Evolutionary conservation across 2,888 invertebrate genomes (phyloP), one percentile per base, ranked within the genome.

Genomic region (Bimastos eiseni): DNA sequence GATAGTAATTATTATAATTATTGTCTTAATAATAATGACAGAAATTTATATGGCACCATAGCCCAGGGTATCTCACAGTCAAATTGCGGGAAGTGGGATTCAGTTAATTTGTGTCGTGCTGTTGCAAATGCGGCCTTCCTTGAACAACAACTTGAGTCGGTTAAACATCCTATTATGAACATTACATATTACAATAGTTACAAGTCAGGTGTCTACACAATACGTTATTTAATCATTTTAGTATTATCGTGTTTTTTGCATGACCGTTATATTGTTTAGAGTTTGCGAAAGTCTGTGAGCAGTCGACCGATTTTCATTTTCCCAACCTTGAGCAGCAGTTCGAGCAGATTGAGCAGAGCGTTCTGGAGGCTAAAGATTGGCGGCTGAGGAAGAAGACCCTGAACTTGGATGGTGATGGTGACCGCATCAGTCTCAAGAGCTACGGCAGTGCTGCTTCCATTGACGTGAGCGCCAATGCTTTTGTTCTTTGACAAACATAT

Each of bases 301-400:
- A 96, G 94, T 97, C 97, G 0, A 98, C 99, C 2, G 99, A 99
- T 95, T 98, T 99, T 94, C 99, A 99, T 96, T 99, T 99, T 95
- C 96, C 97, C 0, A 96, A 97, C 94, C 96, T 98, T 91, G 98
- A 98, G 93, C 96, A 97, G 92, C 99, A 99, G 95, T 96, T 99
- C 92, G 96, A 97, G 93, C 96, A 93, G 70, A 94, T 95, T 37
- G 94, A 94, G 91, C 92, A 93, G 89, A 93, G 94, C 70, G 92
- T 95, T 21, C 91, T 92, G 17, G 91, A 92, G 91, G 94, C 93
- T 44, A 93, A 93, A 83, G 93, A 94, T 30, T 92, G 93, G 83
- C 91, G 94, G 89, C 92, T 91, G 11, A 91, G 91, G 89, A 92
- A 93, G 90, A 93, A 92, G 83, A 38, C 44, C 2, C 41, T 90